Percentiles rank a stretch among this genome's conserved stretches.
Evolutionary conservation across 1,140 invertebrate genomes (phyloP).

Genomic region (roundworm (Caenorhabditis elegans)): WBcel235 BX284605.5:8158001-8158500

Average conservation of each 20-base stretch:
- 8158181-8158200: conserved; percentile 59
- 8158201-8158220: conserved; percentile 56
- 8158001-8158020: conserved; percentile 64
- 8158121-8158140: conserved; percentile 49
- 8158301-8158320: conserved; percentile 59
- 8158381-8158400: conserved; percentile 65
- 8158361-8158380: conserved; percentile 61
- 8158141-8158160: conserved; percentile 58
- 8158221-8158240: conserved; percentile 60
- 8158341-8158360: conserved; percentile 65
- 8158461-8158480: conserved; percentile 64
- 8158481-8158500: conserved; percentile 63
- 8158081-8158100: conserved; percentile 53
- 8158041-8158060: conserved; percentile 50
- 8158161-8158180: conserved; percentile 63
- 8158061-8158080: conserved; percentile 52
- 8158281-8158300: conserved; percentile 44
- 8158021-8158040: conserved; percentile 51
- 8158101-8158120: conserved; percentile 53
- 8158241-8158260: conserved; percentile 63
- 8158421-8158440: conserved; percentile 50
- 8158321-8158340: conserved; percentile 63
- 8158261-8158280: conserved; percentile 61
- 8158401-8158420: conserved; percentile 51
- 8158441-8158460: conserved; percentile 67